phyloP scores from a whole-genome alignment of 2,113 vertebrate genomes.

The Anas platyrhynchos region DNA sequence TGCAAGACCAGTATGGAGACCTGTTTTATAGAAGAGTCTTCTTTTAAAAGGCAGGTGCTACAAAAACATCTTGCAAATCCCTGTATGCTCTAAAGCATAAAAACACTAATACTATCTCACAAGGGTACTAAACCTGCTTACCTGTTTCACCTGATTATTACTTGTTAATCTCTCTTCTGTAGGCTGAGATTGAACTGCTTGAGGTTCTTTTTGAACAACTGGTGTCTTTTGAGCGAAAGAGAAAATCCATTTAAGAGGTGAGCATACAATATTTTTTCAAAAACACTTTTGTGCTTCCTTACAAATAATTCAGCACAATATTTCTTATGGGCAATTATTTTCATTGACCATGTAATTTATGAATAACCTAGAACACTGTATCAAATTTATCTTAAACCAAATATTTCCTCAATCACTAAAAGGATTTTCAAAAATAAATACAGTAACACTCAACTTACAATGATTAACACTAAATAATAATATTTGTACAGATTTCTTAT shows the following conservation, averaged over 20 bases:
- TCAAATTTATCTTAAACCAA: background rate
- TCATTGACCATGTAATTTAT: background rate
- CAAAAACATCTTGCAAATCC: background rate
- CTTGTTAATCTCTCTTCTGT: background rate
- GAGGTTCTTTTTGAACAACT: background rate
- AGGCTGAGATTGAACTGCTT: background rate
- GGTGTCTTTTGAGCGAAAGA: background rate
- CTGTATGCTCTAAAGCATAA: background rate
- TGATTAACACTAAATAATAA: background rate
- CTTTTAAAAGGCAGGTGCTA: slow-evolving; percentile 40
- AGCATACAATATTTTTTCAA: background rate
- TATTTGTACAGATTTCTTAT: background rate
- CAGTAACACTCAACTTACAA: background rate
- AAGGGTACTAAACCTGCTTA: slow-evolving; percentile 12
- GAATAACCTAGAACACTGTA: background rate
- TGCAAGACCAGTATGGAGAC: slow-evolving; percentile 66
- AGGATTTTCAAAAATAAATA: slow-evolving; percentile 18
- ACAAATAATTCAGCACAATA: background rate
- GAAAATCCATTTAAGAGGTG: background rate
- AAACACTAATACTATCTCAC: background rate
- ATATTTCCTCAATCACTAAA: background rate
- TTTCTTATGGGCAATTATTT: background rate
- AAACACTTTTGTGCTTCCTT: background rate
- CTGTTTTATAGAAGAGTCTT: slow-evolving; percentile 51
- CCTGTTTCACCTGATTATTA: background rate